Base-by-base conservation (phyloP, 2,888 invertebrate species). In the Dioctria linearis region DNA sequence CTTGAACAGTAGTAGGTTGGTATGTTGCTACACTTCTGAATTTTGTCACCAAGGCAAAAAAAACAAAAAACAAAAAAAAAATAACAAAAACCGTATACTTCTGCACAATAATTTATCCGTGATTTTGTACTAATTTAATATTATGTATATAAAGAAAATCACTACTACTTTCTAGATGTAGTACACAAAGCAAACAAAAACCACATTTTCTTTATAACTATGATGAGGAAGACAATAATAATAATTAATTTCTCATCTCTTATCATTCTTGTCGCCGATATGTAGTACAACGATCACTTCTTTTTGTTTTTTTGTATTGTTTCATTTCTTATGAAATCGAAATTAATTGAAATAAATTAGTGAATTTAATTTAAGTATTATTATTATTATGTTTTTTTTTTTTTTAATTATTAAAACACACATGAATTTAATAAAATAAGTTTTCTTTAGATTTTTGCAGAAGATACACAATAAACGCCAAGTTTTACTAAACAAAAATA, bases 111-210 rank as follows among this genome's bases (percentile, higher is more conserved):
- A 3, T 40, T 61, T 61, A 42, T 43, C 49, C 75, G 57, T 39
- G 43, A 59, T 75, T 59, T 75, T 57, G 59, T 59, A 59, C 61
- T 59, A 75, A 59, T 75, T 75, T 75, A 59, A 43, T 59, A 75
- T 25, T 25, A 25, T 25, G 25, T 25, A 75, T 25, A 75, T 75
- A 75, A 59, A 75, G 75, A 75, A 75, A 59, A 43, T 25, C 75
- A 75, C 75, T 59, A 61, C 25, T 59, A 75, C 75, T 13, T n/a
- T 3, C 37, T 46, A 6, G 3, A 42, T 42, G 75, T 40, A n/a
- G 40, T 43, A 43, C 43, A 75, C 13, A 75, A 4, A 4, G 54
- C 9, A 6, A 54, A 49, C 37, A 59, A 75, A 59, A n/a, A 75
- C 39, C 25, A 75, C 43, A 67, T 13, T n/a, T 61, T 42, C 42